Evolutionary conservation across 2,797 vertebrate species (phyloP), one percentile per base, ranked within the genome.

Genomic region (Typhlichthys subterraneus): DNA sequence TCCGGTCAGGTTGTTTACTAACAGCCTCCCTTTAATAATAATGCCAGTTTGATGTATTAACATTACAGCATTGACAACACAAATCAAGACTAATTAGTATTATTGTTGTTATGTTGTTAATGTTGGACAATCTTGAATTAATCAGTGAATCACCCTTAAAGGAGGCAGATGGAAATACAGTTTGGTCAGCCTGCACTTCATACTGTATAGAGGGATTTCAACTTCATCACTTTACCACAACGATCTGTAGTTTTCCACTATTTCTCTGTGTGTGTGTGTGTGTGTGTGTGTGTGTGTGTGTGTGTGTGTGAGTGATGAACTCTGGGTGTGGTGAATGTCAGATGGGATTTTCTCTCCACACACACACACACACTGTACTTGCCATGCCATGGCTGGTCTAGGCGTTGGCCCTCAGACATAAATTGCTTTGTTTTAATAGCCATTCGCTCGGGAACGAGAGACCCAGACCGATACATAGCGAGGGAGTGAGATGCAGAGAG

Each of bases 371-470:
- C 59, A 57, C 55, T 46, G 53, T 42, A 33, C 51, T 75, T 65
- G 15, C 46, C 76, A 77, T 88, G 84, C 87, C 87, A 88, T 76
- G 83, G 78, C 79, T 87, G 86, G 85, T 87, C 80, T 89, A 90
- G 90, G 90, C 88, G 89, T 91, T 80, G 91, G 86, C 79, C 78
- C 73, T 82, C 61, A 89, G 86, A 88, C 88, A 85, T 84, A 83
- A 88, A 90, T 91, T 85, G 87, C 89, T 89, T 91, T 88, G 89
- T 86, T 89, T 92, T 90, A 89, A 92, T 92, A 88, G 84, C 81
- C 82, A 86, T 84, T 88, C 82, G 82, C 84, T 76, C 51, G 75
- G 74, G 63, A 76, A 63, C 49, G 61, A 82, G 51, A 57, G 55
- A 45, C 14, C 15, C 14, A 52, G 15, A 51, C n/a, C 2, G 49